Evolutionary conservation across 2,797 vertebrate species (phyloP).

Genomic region (Anguilla anguilla): DNA sequence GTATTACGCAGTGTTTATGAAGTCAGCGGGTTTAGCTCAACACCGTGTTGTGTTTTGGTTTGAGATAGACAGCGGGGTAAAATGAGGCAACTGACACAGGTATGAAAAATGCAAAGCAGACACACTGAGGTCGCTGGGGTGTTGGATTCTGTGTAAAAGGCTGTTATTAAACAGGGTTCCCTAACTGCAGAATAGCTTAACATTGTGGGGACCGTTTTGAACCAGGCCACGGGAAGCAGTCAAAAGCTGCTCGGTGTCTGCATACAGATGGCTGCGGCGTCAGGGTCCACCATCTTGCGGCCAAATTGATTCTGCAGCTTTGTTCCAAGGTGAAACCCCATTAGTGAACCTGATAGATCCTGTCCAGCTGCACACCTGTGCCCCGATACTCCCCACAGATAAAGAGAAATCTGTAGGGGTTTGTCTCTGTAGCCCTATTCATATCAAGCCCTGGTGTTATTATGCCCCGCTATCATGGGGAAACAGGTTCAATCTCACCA

Average conservation of each 20-base stretch:
- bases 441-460: background rate
- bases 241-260: background rate
- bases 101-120: background rate
- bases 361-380: background rate
- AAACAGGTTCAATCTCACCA: background rate
- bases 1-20: background rate
- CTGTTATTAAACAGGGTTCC: background rate
- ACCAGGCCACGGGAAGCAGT: background rate
- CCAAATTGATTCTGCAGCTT: slow-evolving; percentile 11
- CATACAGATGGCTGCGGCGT: background rate
- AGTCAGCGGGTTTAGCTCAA: background rate
- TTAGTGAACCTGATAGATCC: background rate
- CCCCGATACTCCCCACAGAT: background rate
- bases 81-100: background rate
- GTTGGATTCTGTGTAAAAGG: background rate
- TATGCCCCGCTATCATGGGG: background rate
- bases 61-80: background rate
- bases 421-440: background rate
- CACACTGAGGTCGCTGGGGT: background rate
- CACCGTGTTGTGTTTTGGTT: background rate
- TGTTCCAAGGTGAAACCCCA: background rate
- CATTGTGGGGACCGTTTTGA: background rate
- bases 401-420: background rate
- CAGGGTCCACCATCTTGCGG: background rate
- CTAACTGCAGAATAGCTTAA: background rate